These are phyloP conservation scores for Calliphora vomitoria DNA, from an alignment of 2,888 invertebrate species.

Conservation along the genomic window DNA sequence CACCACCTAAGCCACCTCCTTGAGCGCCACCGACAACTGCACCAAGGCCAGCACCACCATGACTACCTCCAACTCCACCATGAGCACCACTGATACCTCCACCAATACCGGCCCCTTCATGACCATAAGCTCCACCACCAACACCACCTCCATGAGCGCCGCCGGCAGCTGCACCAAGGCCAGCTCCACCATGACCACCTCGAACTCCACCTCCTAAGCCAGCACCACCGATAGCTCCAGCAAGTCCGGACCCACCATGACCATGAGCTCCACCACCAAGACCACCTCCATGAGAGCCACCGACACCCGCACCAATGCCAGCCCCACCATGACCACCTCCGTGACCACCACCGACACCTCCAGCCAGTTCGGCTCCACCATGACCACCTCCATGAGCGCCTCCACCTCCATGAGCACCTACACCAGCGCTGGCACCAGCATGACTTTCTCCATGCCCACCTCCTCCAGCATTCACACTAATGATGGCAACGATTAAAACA, in stretches of 20 bases:
- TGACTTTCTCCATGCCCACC: neutral
- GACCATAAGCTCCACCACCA: neutral
- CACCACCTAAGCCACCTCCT: neutral
- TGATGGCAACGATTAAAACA: slow-evolving; percentile 32
- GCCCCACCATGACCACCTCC: neutral
- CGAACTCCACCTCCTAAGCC: neutral
- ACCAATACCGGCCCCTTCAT: neutral
- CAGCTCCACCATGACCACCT: neutral
- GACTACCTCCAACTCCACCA: neutral
- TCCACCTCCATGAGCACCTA: neutral
- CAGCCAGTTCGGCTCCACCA: neutral
- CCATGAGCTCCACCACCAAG: neutral
- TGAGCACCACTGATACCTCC: neutral
- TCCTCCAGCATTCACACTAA: slow-evolving; percentile 25
- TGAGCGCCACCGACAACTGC: too few species aligned
- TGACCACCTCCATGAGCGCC: neutral
- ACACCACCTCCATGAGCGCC: too few species aligned
- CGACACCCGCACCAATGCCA: slow-evolving; percentile 48
- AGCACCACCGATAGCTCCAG: neutral
- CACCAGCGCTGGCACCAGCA: neutral
- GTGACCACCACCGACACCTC: too few species aligned
- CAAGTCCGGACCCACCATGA: neutral
- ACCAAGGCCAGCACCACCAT: neutral
- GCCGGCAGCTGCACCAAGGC: too few species aligned
- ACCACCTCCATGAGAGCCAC: slow-evolving; percentile 43